Conservation (phyloP, 2,797 vertebrate genomes). For the Clarias platycephalus region DNA sequence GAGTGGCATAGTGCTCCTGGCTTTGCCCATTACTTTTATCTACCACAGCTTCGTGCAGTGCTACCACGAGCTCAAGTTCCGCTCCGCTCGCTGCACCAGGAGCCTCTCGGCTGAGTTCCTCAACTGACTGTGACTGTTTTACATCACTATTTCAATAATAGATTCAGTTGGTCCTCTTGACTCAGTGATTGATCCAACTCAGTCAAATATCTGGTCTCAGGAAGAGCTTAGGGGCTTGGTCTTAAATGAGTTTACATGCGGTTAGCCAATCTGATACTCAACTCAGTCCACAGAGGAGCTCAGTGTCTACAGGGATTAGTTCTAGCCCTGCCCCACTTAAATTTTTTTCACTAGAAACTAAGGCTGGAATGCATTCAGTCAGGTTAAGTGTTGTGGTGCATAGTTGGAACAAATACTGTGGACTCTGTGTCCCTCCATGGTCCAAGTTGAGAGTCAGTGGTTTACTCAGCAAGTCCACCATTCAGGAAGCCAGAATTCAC, state of each 20-base stretch:
- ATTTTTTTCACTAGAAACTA: constrained; percentile 27
- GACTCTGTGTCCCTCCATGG: constrained; percentile 26
- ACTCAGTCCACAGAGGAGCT: constrained; percentile 31
- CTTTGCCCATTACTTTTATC: constrained; percentile 88
- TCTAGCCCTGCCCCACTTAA: constrained; percentile 49
- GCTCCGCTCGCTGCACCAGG: constrained; percentile 80
- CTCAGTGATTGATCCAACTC: neutral
- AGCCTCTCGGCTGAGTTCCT: constrained; percentile 84
- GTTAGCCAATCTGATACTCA: constrained; percentile 6
- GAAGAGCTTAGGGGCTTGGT: constrained; percentile 26
- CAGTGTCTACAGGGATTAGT: constrained; percentile 52
- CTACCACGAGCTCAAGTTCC: constrained; percentile 88
- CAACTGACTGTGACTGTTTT: constrained; percentile 67
- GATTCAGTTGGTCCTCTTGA: neutral
- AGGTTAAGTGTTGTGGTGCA: constrained; percentile 33
- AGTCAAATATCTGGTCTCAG: constrained; percentile 33
- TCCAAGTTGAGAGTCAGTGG: constrained; percentile 9
- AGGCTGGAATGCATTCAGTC: constrained; percentile 9
- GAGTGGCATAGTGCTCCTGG: constrained; percentile 86
- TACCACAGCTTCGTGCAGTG: constrained; percentile 92
- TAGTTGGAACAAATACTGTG: constrained; percentile 33
- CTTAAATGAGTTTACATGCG: constrained; percentile 11
- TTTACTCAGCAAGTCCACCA: constrained; percentile 9
- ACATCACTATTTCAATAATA: constrained; percentile 11
- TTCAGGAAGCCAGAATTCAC: constrained; percentile 10